phyloP scores from a whole-genome alignment of 2,797 vertebrate genomes.

The Gymnopithys bicolor region DNA sequence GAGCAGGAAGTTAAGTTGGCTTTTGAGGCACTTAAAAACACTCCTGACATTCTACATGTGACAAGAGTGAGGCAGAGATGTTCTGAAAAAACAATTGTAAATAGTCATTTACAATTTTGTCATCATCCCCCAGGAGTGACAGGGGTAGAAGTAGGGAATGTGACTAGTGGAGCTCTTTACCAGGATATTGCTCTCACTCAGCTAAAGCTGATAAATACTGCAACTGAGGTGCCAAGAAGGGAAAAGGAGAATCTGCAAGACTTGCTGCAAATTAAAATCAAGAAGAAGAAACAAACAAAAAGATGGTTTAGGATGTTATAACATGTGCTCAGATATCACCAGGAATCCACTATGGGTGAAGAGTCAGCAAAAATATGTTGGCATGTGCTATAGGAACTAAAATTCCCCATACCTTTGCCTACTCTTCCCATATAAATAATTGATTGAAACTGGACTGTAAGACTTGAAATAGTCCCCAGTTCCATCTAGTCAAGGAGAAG shows the following conservation, averaged over 20 bases:
- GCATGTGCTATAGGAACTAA: not conserved
- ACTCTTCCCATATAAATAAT: not conserved
- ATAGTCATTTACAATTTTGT: not conserved
- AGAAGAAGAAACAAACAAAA: not conserved
- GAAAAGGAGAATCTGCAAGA: not conserved
- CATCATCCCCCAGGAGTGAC: not conserved
- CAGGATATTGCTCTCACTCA: slow-evolving; percentile 11
- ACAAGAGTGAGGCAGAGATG: not conserved
- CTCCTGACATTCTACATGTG: not conserved
- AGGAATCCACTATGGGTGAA: not conserved
- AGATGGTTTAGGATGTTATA: not conserved
- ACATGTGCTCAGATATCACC: not conserved
- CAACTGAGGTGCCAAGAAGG: not conserved
- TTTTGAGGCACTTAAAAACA: not conserved
- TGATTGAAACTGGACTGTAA: not conserved
- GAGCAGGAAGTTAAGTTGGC: not conserved
- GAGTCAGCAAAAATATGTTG: not conserved
- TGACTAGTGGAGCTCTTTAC: not conserved
- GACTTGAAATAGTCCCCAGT: not conserved
- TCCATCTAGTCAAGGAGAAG: not conserved
- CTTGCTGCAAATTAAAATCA: not conserved
- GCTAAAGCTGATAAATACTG: slow-evolving; percentile 21
- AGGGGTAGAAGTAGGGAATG: not conserved
- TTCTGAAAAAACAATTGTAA: not conserved
- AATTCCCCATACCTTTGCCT: not conserved